Base-by-base conservation (phyloP, 2,888 invertebrate species). In the Ctenicera cuprea region DNA sequence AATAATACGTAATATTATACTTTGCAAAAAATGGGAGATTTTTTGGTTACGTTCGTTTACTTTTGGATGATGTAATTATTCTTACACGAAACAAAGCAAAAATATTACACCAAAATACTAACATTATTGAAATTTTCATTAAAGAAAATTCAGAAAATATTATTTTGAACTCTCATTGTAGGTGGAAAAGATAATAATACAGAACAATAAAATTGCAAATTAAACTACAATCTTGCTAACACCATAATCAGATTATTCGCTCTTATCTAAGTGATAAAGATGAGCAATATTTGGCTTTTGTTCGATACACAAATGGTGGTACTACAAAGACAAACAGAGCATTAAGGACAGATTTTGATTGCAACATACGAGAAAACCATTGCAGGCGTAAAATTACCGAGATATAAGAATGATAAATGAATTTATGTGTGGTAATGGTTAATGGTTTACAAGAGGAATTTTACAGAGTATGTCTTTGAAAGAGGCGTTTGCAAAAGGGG, bases 321-420 rank as follows among this genome's bases (percentile, higher is more conserved):
- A 50, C 50, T 50, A 20, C 11, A 50, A 12, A 18, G 12, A 1
- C 20, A 50, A 50, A 22, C 50, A 50, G 22, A 22, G 20, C 20
- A 50, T 50, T 50, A 22, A 50, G 50, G 50, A 8, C 12, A 50
- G 20, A 50, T 50, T 50, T 20, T 22, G 50, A 50, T 50, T 50
- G 20, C 50, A 50, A 50, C 22, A 22, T 50, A 50, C 4, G 18
- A 50, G 18, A 14, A 41, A 14, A 14, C 1, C 14, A 18, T 20
- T 12, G 22, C 20, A 50, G 22, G 50, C 50, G 50, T 50, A 50
- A 50, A 50, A 50, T 50, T 50, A 12, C 50, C 12, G 12, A 50
- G 50, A 50, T 50, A 22, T 18, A 20, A 22, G 20, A 12, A 22
- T 50, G 22, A 50, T 50, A 50, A 50, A 20, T 22, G 50, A 50